Conservation (phyloP, 2,797 vertebrate genomes). For the Gymnodraco acuticeps region DNA sequence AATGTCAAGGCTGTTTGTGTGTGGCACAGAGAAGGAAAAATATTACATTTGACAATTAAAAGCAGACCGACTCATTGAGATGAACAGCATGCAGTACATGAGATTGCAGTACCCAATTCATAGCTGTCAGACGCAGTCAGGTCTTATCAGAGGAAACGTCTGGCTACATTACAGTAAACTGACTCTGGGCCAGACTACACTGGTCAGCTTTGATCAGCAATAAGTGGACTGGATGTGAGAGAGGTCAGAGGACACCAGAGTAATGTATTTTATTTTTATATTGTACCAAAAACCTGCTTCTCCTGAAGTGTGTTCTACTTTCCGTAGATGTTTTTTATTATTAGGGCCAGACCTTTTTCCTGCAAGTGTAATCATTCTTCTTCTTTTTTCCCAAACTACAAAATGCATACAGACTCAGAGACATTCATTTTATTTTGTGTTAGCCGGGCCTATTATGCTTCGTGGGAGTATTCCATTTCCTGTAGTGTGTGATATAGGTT, state of each 20-base stretch:
- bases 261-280: neutral
- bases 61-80: slow-evolving; percentile 50
- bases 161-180: slow-evolving; percentile 57
- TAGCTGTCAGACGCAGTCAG: slow-evolving; percentile 63
- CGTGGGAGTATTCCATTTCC: no score
- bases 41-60: slow-evolving; percentile 57
- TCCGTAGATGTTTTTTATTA: slow-evolving; percentile 33
- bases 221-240: slow-evolving; percentile 47
- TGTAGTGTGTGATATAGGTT: no score
- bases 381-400: slow-evolving; percentile 37
- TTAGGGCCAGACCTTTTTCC: slow-evolving; percentile 41
- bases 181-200: slow-evolving; percentile 51
- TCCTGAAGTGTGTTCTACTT: slow-evolving; percentile 38
- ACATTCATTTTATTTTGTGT: neutral
- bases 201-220: slow-evolving; percentile 60
- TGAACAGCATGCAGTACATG: slow-evolving; percentile 58
- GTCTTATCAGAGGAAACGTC: slow-evolving; percentile 75
- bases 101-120: slow-evolving; percentile 66
- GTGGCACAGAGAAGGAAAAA: slow-evolving; percentile 12
- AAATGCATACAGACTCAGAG: slow-evolving; percentile 23
- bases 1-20: slow-evolving; percentile 2
- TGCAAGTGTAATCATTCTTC: slow-evolving; percentile 61
- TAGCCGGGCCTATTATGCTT: no score
- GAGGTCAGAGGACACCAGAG: slow-evolving; percentile 50
- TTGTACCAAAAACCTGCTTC: slow-evolving; percentile 33